phyloP scores from a whole-genome alignment of 1,140 invertebrate species.

The Drosophila mojavensis region DNA sequence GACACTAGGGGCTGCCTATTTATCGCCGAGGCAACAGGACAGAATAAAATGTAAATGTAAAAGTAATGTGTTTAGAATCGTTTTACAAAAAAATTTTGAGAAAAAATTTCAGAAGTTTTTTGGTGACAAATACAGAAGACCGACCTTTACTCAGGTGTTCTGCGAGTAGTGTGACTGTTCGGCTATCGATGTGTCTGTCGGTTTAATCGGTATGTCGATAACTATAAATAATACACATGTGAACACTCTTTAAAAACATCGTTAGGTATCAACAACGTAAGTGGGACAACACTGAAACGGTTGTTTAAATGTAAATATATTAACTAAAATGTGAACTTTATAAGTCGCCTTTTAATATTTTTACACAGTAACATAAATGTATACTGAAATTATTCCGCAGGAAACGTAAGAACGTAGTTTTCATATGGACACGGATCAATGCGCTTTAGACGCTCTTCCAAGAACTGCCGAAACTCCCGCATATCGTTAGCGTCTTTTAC shows the following conservation, averaged over 20 bases:
- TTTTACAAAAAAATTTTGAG: conserved; percentile 61
- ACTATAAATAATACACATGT: not conserved
- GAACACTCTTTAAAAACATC: not conserved
- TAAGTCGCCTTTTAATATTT: not conserved
- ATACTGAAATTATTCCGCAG: conserved; percentile 22
- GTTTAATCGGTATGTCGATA: conserved; percentile 8
- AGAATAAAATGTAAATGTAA: conserved; percentile 22
- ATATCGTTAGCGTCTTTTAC: conserved; percentile 41
- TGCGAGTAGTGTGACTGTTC: conserved; percentile 51
- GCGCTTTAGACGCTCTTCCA: conserved; percentile 49
- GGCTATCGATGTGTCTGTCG: conserved; percentile 19
- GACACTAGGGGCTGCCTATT: conserved; percentile 43
- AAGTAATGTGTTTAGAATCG: conserved; percentile 20
- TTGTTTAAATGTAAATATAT: not conserved
- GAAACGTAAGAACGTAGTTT: conserved; percentile 57
- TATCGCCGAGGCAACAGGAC: conserved; percentile 17
- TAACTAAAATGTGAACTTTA: not conserved
- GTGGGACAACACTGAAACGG: not conserved
- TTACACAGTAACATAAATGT: not conserved
- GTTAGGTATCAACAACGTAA: not conserved
- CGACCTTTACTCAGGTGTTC: conserved; percentile 71
- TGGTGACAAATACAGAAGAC: conserved; percentile 32
- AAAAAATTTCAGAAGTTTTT: conserved; percentile 28
- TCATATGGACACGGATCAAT: conserved; percentile 54
- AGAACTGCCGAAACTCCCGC: conserved; percentile 53